A percentile compares a stretch with the other conserved stretches of the same genome.
Evolutionary conservation across 2,113 vertebrate species (phyloP).

Genomic region (Dolichotis patagonum): DNA sequence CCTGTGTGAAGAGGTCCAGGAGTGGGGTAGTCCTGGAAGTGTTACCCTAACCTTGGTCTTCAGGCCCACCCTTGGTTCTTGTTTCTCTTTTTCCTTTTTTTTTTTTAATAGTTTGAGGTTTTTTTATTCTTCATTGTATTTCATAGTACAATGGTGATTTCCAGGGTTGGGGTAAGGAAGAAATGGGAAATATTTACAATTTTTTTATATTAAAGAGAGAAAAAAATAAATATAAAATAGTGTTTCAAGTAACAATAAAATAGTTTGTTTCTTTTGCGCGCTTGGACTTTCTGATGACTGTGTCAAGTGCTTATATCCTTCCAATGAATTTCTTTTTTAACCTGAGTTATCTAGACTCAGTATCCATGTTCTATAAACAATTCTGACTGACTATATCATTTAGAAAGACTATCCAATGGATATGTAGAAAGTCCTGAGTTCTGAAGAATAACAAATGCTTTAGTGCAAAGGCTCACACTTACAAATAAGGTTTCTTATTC

Average conservation of each 20-base stretch:
- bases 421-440: not conserved
- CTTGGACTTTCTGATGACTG: not conserved
- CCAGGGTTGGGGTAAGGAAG: not conserved
- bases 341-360: conserved; percentile 10
- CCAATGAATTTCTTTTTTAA: conserved; percentile 9
- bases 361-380: conserved; percentile 3
- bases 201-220: not conserved
- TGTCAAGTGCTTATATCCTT: not conserved
- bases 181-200: not conserved
- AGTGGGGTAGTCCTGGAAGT: not conserved
- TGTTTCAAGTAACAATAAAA: not conserved
- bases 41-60: not conserved
- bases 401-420: not conserved
- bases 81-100: not conserved
- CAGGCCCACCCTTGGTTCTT: not conserved
- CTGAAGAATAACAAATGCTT: conserved; percentile 1
- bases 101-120: not conserved
- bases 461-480: not conserved
- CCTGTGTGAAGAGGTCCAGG: not conserved
- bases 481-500: not conserved
- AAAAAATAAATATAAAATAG: not conserved
- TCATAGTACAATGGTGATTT: not conserved
- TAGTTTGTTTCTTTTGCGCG: conserved; percentile 7
- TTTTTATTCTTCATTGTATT: not conserved
- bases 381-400: not conserved